Evolutionary conservation across 2,888 invertebrate species (phyloP).

Genomic region (Quadriops clusia): DNA sequence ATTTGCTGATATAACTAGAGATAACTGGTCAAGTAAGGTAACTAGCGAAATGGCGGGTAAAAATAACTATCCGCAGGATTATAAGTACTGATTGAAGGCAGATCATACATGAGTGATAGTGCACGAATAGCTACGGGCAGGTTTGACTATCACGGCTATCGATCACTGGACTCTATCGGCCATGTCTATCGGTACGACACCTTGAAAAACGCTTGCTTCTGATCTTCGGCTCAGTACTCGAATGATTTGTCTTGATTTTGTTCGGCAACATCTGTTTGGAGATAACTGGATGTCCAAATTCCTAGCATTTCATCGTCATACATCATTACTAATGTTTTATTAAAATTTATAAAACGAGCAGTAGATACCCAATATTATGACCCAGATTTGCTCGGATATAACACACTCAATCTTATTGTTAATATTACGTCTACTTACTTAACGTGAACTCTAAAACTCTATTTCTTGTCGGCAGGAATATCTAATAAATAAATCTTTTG

Average conservation of each 20-base stretch:
- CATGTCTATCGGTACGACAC: slow-evolving; percentile 25
- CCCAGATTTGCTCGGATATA: too few relatives aligned
- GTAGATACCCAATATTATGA: too few relatives aligned
- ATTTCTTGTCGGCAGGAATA: too few relatives aligned
- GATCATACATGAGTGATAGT: slow-evolving; percentile 27
- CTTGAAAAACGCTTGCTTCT: slow-evolving; percentile 14
- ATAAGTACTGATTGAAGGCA: slow-evolving; percentile 22
- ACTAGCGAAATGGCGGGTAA: slow-evolving; percentile 11
- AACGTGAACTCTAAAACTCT: too few relatives aligned
- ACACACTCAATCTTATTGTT: too few relatives aligned
- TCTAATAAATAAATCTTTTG: too few relatives aligned
- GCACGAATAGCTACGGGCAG: slow-evolving; percentile 26
- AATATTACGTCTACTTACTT: too few relatives aligned
- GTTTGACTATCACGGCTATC: slow-evolving; percentile 24
- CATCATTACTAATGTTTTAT: too few relatives aligned
- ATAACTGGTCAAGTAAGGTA: slow-evolving; percentile 12
- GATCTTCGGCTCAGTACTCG: slow-evolving; percentile 9
- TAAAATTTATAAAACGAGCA: too few relatives aligned
- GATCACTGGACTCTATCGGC: slow-evolving; percentile 22
- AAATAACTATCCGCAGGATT: slow-evolving; percentile 12
- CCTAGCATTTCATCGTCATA: too few relatives aligned
- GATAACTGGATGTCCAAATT: too few relatives aligned
- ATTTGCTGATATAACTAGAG: slow-evolving; percentile 13
- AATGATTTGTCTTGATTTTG: slow-evolving; percentile 12
- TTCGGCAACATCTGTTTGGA: too few relatives aligned